Percentiles rank a stretch among this genome's conserved stretches.
Evolutionary conservation across 2,888 invertebrate genomes (phyloP).

Genomic region (Callosobruchus maculatus): DNA sequence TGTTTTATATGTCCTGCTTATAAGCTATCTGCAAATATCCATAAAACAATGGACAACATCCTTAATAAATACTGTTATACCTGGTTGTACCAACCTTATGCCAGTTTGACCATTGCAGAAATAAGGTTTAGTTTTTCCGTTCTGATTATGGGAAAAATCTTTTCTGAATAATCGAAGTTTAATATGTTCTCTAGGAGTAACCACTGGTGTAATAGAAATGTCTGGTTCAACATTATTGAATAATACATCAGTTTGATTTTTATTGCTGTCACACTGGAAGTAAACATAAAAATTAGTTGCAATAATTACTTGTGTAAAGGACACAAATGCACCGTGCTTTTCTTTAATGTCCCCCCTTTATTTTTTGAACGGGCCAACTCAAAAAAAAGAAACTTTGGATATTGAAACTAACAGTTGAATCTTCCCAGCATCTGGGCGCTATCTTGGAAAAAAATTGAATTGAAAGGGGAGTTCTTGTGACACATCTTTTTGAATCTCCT

Average conservation of each 20-base stretch:
- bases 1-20: too few species aligned
- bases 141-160: slow-evolving; percentile 22
- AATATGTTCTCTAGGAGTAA: slow-evolving; percentile 27
- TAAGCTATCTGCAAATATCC: too few species aligned
- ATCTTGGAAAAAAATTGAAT: too few species aligned
- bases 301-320: not conserved
- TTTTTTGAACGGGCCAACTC: too few species aligned
- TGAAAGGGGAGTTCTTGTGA: too few species aligned
- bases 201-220: slow-evolving; percentile 35
- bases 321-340: not conserved
- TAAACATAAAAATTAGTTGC: slow-evolving; percentile 10
- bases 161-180: slow-evolving; percentile 32
- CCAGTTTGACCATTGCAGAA: slow-evolving; percentile 15
- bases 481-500: too few species aligned
- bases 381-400: too few species aligned
- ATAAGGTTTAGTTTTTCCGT: slow-evolving; percentile 18
- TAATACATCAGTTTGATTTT: slow-evolving; percentile 19
- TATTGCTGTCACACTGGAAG: slow-evolving; percentile 2
- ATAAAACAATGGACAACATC: too few species aligned
- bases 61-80: too few species aligned
- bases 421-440: too few species aligned
- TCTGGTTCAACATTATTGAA: slow-evolving; percentile 26
- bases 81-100: slow-evolving; percentile 17
- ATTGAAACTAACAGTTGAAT: too few species aligned
- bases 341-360: too few species aligned